Evolutionary conservation across 2,888 invertebrate genomes (phyloP).

Genomic region (Eupithecia abbreviata): DNA sequence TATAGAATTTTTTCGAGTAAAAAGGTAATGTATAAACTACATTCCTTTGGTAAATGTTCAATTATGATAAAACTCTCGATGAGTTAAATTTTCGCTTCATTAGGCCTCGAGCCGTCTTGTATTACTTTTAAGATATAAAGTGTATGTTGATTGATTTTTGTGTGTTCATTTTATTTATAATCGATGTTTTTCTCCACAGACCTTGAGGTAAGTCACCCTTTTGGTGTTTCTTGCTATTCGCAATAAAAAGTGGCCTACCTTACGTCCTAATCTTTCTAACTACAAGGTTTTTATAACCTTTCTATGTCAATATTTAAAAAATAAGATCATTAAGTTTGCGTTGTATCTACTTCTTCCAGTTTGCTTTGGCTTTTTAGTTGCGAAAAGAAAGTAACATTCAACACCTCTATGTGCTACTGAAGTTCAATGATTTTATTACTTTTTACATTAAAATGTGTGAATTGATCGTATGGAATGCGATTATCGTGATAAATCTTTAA

Average conservation of each 20-base stretch:
- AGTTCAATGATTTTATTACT: conserved; percentile 13
- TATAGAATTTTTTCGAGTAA: conserved; percentile 46
- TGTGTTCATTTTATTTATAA: conserved; percentile 83
- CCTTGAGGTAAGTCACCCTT: conserved; percentile 78
- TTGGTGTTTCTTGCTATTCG: conserved; percentile 18
- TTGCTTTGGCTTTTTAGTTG: neutral
- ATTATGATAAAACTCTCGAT: conserved; percentile 53
- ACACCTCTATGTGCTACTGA: conserved; percentile 25
- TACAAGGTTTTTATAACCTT: neutral
- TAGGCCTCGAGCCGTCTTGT: conserved; percentile 67
- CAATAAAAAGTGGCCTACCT: conserved; percentile 14
- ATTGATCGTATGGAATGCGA: conserved; percentile 10
- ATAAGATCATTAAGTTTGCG: too few relatives aligned
- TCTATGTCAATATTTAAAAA: neutral
- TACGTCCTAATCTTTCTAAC: neutral
- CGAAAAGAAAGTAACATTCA: neutral
- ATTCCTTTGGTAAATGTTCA: conserved; percentile 73
- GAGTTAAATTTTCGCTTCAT: conserved; percentile 60
- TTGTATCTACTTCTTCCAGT: neutral
- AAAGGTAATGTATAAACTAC: conserved; percentile 73
- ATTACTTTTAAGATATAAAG: conserved; percentile 83
- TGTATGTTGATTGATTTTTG: conserved; percentile 81
- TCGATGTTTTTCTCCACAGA: conserved; percentile 78
- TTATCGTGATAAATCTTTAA: conserved; percentile 17
- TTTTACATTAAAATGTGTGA: conserved; percentile 29